Conservation (phyloP, 2,888 invertebrate species). For the Eulithis prunata region DNA sequence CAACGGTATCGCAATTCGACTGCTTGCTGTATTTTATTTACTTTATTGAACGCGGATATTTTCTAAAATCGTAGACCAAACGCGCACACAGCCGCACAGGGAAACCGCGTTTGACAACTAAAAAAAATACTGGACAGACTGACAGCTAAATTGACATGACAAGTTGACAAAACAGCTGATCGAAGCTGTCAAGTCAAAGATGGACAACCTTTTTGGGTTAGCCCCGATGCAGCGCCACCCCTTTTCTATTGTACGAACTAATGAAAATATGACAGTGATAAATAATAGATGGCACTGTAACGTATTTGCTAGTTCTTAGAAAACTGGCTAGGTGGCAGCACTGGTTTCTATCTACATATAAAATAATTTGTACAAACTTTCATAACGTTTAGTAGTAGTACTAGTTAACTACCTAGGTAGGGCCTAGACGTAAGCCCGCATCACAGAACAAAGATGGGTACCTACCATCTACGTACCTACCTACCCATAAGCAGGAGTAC, state of each 20-base stretch:
- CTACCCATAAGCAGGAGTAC: too few species aligned
- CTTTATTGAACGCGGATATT: slow-evolving; percentile 25
- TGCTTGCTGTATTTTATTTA: slow-evolving; percentile 1
- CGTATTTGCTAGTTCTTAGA: not conserved
- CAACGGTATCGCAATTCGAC: slow-evolving; percentile 11
- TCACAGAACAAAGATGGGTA: too few species aligned
- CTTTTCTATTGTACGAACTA: not conserved
- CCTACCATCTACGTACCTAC: too few species aligned
- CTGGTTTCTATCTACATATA: not conserved
- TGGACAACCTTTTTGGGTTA: too few species aligned
- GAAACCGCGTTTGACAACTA: slow-evolving; percentile 53
- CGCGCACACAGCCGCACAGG: slow-evolving; percentile 27
- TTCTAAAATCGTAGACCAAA: slow-evolving; percentile 8
- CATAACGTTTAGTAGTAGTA: too few species aligned
- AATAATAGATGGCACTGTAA: slow-evolving; percentile 8
- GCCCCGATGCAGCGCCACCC: not conserved
- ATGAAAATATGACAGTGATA: not conserved
- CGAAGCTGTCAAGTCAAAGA: slow-evolving; percentile 14
- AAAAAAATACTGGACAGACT: slow-evolving; percentile 33
- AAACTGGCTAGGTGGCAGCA: slow-evolving; percentile 11
- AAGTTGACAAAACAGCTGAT: slow-evolving; percentile 28
- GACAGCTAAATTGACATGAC: not conserved
- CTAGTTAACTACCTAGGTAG: too few species aligned
- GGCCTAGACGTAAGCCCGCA: too few species aligned
- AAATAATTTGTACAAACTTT: too few species aligned